Evolutionary conservation across 2,888 invertebrate species (phyloP), one percentile per base, ranked within the genome.

Genomic region (Pilophorus perplexus): DNA sequence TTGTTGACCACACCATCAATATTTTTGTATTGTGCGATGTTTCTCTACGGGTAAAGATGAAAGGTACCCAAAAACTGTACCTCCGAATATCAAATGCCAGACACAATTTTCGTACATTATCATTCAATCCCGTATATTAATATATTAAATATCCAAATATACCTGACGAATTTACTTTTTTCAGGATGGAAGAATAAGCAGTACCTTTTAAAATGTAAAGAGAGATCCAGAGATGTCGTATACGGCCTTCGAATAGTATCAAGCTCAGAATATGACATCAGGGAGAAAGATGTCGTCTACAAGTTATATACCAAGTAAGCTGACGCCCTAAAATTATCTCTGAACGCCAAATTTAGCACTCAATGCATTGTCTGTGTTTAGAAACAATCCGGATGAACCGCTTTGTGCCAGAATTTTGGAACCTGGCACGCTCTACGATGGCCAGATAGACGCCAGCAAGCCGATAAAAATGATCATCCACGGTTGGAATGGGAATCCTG

Each of bases 401-500:
- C 12, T 44, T 12, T 23, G 62, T 1, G 62, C 62, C 8, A 46
- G 62, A 33, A 46, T 48, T 1, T 46, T 37, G 5, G 62, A 62
- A 8, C 16, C 16, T 12, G 62, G 62, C 2, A 18, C n/a, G 12
- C 46, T 62, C 6, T 62, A 62, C 46, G 62, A 46, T 28, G 62
- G 62, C 5, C 27, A 48, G 5, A 62, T 62, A 5, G 62, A 62
- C 33, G 44, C 23, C 22, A 28, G 20, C 1, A 62, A 62, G 48
- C 62, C 62, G 8, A 44, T 62, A 12, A 62, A 62, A 28, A 44
- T 62, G 44, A 44, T 62, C n/a, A 62, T 62, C 33, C 62, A 62
- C 22, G 62, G 62, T 16, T 62, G 62, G 62, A 62, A 62, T 22
- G 62, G 62, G 2, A 44, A 62, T 28, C 62, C 62, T 8, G 62